Evolutionary conservation across 2,888 invertebrate genomes (phyloP), one percentile per base, ranked within the genome.

Genomic region (Nephrotoma appendiculata): DNA sequence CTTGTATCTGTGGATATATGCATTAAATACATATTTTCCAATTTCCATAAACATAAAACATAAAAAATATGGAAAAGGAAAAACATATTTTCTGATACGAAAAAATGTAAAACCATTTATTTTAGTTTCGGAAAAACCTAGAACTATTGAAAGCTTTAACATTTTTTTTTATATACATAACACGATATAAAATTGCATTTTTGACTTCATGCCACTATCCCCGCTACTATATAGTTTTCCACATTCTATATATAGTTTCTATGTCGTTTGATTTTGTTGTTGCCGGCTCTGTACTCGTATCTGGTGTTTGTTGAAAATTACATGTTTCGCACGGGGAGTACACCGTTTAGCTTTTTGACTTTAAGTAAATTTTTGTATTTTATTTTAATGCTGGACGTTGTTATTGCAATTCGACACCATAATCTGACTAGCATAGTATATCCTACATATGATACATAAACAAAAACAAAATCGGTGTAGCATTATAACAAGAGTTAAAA

Each of bases 241-340:
- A 71, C 71, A 31, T 52, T 15, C 5, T n/a, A 0, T 57, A 57
- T 57, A 57, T 57, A 57, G 15, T 57, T 57, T 57, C 2, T 57
- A 57, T 57, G 57, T 57, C 57, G 57, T 57, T 19, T 5, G 57
- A 9, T 71, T 71, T 31, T 57, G 52, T 57, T 57, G 52, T n/a
- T 57, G 52, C 71, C 15, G 2, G 15, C 52, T 52, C 5, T 52
- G 52, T 52, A 71, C 71, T 71, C 31, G 31, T 57, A 57, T 57
- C 31, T 86, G 45, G 7, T 48, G 52, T 86, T 45, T 57, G 52
- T n/a, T 57, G 57, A 86, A 57, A 57, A 57, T 86, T 86, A 86
- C 52, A 86, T 86, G 86, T 86, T 86, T 86, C 86, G 86, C 86
- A 86, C 86, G 86, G 86, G 86, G 86, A 86, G 86, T 86, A 86